phyloP scores from a whole-genome alignment of 2,888 invertebrate species.

The Ganaspis brasiliensis region DNA sequence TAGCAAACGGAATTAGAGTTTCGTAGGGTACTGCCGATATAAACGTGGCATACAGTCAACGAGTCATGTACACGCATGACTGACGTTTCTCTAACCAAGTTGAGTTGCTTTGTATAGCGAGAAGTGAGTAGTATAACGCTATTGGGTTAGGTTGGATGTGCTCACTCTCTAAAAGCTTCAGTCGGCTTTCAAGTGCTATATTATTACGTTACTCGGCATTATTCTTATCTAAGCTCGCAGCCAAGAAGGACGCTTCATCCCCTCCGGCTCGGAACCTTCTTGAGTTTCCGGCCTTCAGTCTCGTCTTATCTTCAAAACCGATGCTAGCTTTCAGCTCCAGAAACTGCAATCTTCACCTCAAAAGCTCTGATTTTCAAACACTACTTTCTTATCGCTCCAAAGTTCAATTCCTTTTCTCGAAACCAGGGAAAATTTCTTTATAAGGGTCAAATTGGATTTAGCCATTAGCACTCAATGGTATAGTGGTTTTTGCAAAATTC shows the following conservation, averaged over 20 bases:
- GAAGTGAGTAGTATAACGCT: neutral
- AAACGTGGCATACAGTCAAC: slow-evolving; percentile 48
- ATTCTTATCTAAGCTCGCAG: slow-evolving; percentile 72
- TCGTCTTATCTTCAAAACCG: slow-evolving; percentile 28
- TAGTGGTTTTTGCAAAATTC: too few relatives aligned
- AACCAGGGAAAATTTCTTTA: neutral
- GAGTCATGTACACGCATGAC: slow-evolving; percentile 63
- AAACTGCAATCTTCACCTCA: neutral
- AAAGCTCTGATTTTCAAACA: slow-evolving; percentile 10
- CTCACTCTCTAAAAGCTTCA: slow-evolving; percentile 61
- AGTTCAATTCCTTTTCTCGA: neutral
- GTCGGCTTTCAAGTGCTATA: slow-evolving; percentile 67
- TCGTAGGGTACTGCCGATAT: slow-evolving; percentile 52
- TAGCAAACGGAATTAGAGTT: slow-evolving; percentile 61
- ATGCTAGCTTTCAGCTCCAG: slow-evolving; percentile 11
- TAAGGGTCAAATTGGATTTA: neutral
- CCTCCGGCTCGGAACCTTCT: slow-evolving; percentile 53
- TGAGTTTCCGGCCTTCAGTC: slow-evolving; percentile 57
- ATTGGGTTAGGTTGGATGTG: slow-evolving; percentile 2
- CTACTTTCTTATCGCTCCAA: neutral
- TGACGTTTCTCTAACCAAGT: slow-evolving; percentile 65
- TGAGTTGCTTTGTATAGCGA: slow-evolving; percentile 45
- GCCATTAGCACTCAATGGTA: neutral
- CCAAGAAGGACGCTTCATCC: slow-evolving; percentile 54
- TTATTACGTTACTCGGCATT: slow-evolving; percentile 73